Conservation (phyloP, 1,140 invertebrate species). For the Aphaenogaster rudis region DNA sequence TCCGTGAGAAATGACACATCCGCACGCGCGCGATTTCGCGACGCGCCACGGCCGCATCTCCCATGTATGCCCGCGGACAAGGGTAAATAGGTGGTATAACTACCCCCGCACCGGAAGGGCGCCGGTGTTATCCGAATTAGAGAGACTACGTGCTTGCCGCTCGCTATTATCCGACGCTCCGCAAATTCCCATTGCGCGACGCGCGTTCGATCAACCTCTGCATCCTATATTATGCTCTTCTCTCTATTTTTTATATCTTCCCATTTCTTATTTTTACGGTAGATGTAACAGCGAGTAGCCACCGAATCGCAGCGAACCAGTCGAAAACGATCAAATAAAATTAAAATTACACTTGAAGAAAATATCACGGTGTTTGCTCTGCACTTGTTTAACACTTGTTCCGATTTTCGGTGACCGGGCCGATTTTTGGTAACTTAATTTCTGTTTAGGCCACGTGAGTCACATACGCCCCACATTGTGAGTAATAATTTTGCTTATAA, state of each 20-base stretch:
- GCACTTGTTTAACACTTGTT: not conserved
- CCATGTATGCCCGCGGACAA: not conserved
- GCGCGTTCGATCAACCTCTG: not conserved
- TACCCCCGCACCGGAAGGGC: not conserved
- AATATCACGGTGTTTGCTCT: not conserved
- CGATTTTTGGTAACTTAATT: too few species aligned
- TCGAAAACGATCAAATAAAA: not conserved
- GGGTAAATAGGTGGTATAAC: conserved; percentile 39
- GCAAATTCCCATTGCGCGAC: conserved; percentile 36
- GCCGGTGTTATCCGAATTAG: conserved; percentile 58
- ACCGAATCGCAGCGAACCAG: not conserved
- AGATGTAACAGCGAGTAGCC: not conserved
- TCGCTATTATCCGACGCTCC: conserved; percentile 1
- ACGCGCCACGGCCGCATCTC: not conserved
- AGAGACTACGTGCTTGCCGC: conserved; percentile 42
- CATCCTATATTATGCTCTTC: not conserved
- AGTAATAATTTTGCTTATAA: too few species aligned
- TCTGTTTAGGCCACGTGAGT: too few species aligned
- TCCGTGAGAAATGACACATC: conserved; percentile 59
- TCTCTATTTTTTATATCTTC: not conserved
- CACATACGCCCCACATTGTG: too few species aligned
- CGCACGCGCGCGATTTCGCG: conserved; percentile 22
- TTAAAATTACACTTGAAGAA: not conserved
- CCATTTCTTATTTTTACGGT: not conserved
- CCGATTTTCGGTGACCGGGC: too few species aligned